Evolutionary conservation across 1,140 invertebrate species (phyloP), one percentile per base, ranked within the genome.

Genomic region (Hypsibius dujardini): DNA sequence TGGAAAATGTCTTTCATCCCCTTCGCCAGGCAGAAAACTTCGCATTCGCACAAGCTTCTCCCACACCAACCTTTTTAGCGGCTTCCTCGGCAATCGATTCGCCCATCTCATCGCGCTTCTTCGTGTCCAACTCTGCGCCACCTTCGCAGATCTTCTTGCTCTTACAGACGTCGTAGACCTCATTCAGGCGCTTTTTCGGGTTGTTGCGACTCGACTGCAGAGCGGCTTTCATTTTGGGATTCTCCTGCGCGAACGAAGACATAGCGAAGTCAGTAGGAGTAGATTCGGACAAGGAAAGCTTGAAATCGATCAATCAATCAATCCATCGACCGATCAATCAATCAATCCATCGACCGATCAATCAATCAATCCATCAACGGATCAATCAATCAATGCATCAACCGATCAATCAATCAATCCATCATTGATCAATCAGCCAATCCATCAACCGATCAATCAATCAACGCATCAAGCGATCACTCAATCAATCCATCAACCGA

Each of bases 141-240:
- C 94, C 95, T 79, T 98, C 95, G 81, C 95, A 99, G 76, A 98
- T 90, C 74, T 91, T 92, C 80, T 98, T 97, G 1, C 89, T 88
- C 82, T 98, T 99, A 80, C 95, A 98, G 2, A 99, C 80, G 79
- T 99, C 96, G 80, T 98, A 99, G 0, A 99, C 89, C 81, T 93
- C 89, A 15, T 90, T 87, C 47, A 99, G 82, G 70, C 96, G 84
- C 81, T 96, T 95, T 60, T 94, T 83, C 0, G 92, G 90, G 75
- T 98, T 92, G n/a, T 92, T 91, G 83, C 95, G 95, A 2, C 92
- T 91, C 81, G 98, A 98, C 81, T 88, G 86, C 0, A 98, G 84
- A 71, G 98, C 88, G 82, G 98, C 95, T 83, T 95, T 94, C 67
- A 99, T 92, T 83, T 95, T 95, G 71, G 93, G 90, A 85, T 92